Conservation (phyloP, 2,113 vertebrate genomes). For the Origma solitaria region DNA sequence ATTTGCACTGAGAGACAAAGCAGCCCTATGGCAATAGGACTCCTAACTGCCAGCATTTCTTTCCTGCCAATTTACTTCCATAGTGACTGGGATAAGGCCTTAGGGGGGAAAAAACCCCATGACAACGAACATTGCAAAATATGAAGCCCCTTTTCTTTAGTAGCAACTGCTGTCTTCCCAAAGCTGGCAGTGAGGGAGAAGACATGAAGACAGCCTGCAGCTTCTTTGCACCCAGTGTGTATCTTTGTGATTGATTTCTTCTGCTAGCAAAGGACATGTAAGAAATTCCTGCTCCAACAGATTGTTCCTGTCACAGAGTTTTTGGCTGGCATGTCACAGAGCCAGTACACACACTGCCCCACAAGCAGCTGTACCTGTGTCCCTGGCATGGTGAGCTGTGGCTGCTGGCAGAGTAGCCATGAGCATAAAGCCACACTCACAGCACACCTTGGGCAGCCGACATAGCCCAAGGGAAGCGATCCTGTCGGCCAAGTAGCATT, state of each 20-base stretch:
- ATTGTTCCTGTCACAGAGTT: not conserved
- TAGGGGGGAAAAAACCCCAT: not conserved
- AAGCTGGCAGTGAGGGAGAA: not conserved
- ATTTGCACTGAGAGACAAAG: not conserved
- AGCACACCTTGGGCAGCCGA: not conserved
- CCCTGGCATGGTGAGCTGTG: not conserved
- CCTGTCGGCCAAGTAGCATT: not conserved
- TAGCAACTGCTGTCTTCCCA: not conserved
- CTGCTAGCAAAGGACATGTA: fast-evolving
- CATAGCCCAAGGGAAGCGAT: fast-evolving
- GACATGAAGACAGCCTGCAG: not conserved
- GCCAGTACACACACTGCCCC: too few relatives aligned
- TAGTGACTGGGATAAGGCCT: not conserved
- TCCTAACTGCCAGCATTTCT: not conserved
- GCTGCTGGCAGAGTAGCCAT: fast-evolving
- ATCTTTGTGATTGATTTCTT: not conserved
- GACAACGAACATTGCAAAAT: not conserved
- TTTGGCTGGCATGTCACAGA: not conserved
- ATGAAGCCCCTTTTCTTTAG: not conserved
- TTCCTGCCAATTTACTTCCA: not conserved
- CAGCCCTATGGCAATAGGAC: not conserved
- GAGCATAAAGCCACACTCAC: not conserved
- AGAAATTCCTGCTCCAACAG: not conserved
- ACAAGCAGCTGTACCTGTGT: not conserved
- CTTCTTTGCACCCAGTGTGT: not conserved